Evolutionary conservation across 2,113 vertebrate species (phyloP), one percentile per base, ranked within the genome.

Genomic region (Odocoileus hemionus): DNA sequence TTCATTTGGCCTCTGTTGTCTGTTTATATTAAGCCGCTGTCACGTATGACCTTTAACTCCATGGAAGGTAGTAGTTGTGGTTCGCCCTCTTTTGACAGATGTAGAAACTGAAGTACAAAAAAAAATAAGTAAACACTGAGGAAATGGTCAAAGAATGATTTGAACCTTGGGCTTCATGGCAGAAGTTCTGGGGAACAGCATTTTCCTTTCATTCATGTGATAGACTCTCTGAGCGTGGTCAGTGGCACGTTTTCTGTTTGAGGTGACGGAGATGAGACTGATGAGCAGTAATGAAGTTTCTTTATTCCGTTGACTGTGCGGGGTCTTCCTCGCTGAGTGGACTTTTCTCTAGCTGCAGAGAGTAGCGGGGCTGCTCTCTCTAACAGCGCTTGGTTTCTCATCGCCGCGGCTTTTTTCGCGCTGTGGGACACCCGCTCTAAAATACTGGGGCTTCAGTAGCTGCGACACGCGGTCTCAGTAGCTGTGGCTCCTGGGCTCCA

Each of bases 381-480:
- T 14, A 5, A 21, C 11, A 3, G 36, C 11, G 1, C 5, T 0
- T 39, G 70, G 21, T 13, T 25, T 43, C 70, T 74, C 36, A 3
- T 25, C 12, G 70, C 21, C 5, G 5, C 6, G 21, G 36, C 36
- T 13, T 43, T 39, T 74, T 43, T 39, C 36, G 3, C 6, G 36
- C 13, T 43, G 36, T 3, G 11, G 36, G 1, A 39, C 5, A 7
- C 13, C 21, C 3, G 0, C 36, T 39, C 70, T 74, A 14, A 21
- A 25, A 14, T n/a, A 11, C 7, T 11, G 10, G 36, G 67, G 21
- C 70, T 25, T 25, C 36, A 13, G 36, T 3, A 13, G 21, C 0
- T 13, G 36, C 0, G n/a, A 11, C 64, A 10, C 17, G 0, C 21
- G n/a, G 64, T 21, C 64, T 39, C 36, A 0, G 36, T 3, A 11